phyloP scores from a whole-genome alignment of 2,888 invertebrate species.

The Erebia epiphron region DNA sequence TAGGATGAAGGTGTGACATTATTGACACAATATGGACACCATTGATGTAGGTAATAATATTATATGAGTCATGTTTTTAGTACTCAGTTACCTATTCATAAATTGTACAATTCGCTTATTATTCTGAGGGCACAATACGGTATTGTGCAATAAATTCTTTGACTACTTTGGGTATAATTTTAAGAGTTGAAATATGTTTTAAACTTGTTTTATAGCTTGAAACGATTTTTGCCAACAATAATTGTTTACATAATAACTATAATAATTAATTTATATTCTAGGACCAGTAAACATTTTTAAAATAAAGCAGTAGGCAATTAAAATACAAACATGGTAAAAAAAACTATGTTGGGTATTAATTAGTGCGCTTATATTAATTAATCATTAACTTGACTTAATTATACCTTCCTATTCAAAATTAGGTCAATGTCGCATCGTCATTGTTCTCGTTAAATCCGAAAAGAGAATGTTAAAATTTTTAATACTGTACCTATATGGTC shows the following conservation, averaged over 20 bases:
- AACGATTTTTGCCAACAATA: too few species aligned
- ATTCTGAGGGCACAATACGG: neutral
- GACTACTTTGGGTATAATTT: neutral
- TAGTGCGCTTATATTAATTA: too few species aligned
- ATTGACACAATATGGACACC: neutral
- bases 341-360: too few species aligned
- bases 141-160: neutral
- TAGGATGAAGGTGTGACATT: slow-evolving; percentile 3
- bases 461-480: neutral
- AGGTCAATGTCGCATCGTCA: neutral
- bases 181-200: neutral
- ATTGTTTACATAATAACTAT: too few species aligned
- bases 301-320: too few species aligned
- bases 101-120: neutral
- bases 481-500: neutral
- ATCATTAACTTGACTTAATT: too few species aligned
- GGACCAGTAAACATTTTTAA: too few species aligned
- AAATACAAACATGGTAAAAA: too few species aligned
- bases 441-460: neutral
- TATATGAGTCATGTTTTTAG: neutral
- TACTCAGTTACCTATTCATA: neutral
- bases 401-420: too few species aligned
- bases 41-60: neutral
- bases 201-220: neutral
- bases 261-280: too few species aligned